Evolutionary conservation across 2,113 vertebrate genomes (phyloP).

Genomic region (Marmota flaviventris): DNA sequence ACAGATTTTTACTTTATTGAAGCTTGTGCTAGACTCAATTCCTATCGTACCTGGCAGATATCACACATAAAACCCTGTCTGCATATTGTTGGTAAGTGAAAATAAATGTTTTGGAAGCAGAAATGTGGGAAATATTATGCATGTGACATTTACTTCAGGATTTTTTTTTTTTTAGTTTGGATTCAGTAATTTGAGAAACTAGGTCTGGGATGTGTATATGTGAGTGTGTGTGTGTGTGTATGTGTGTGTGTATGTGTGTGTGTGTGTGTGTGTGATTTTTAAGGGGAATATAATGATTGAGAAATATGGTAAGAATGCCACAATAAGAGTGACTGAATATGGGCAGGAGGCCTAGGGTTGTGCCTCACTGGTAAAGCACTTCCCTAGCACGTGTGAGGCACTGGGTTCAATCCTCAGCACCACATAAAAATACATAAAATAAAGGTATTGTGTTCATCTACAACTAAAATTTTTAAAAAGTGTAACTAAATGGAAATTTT

Average conservation of each 20-base stretch:
- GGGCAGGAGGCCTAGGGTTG: no score
- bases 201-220: background rate
- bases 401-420: no score
- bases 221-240: background rate
- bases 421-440: no score
- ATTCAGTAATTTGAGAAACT: constrained; percentile 32
- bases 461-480: no score
- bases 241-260: background rate
- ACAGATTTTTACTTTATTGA: constrained; percentile 47
- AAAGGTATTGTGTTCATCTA: no score
- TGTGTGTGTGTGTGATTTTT: background rate
- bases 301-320: constrained; percentile 52
- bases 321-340: background rate
- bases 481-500: constrained; percentile 29
- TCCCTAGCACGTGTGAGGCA: no score
- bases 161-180: constrained; percentile 59
- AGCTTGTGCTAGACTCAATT: constrained; percentile 14
- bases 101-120: background rate
- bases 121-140: background rate
- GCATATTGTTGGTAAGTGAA: background rate
- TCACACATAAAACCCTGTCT: background rate
- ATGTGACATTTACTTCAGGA: background rate
- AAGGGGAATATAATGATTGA: background rate
- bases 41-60: background rate
- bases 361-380: no score